A percentile compares a stretch with the other conserved stretches of the same genome.
phyloP scores from a whole-genome alignment of 2,888 invertebrate species.

The Drosophila demipolita region DNA sequence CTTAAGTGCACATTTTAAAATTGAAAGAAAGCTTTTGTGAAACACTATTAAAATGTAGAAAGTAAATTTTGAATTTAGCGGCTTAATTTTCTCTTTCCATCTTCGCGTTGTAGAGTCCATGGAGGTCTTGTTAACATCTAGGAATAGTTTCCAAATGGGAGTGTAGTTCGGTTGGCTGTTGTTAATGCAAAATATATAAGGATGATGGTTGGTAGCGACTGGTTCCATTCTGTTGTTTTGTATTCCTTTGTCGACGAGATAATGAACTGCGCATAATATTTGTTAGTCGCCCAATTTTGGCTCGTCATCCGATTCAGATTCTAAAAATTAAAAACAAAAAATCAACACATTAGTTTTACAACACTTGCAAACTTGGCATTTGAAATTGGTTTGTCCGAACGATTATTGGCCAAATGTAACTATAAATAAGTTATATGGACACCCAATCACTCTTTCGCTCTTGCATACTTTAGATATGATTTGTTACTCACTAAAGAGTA shows the following conservation, averaged over 20 bases:
- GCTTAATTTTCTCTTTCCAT: slow-evolving; percentile 43
- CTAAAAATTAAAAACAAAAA: slow-evolving; percentile 65
- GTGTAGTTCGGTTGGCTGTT: slow-evolving; percentile 65
- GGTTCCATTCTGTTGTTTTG: slow-evolving; percentile 17
- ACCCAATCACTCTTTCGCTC: slow-evolving; percentile 75
- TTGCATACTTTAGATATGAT: slow-evolving; percentile 47
- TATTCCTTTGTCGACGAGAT: slow-evolving; percentile 21
- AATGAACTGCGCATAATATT: slow-evolving; percentile 22
- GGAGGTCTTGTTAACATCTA: slow-evolving; percentile 48
- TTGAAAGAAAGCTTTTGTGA: slow-evolving; percentile 25
- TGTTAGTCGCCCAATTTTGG: slow-evolving; percentile 82
- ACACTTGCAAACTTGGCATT: not conserved
- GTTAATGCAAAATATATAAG: slow-evolving; percentile 49
- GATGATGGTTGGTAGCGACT: slow-evolving; percentile 27
- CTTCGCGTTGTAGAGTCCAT: slow-evolving; percentile 35
- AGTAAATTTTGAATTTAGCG: slow-evolving; percentile 59
- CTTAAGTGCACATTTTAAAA: slow-evolving; percentile 56
- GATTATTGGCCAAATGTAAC: slow-evolving; percentile 79
- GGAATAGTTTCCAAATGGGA: slow-evolving; percentile 57
- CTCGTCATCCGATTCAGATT: slow-evolving; percentile 82
- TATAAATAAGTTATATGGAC: slow-evolving; percentile 74
- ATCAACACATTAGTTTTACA: not conserved
- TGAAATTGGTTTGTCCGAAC: slow-evolving; percentile 49
- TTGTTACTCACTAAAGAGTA: slow-evolving; percentile 16
- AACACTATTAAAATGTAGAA: slow-evolving; percentile 50